Base-by-base conservation (phyloP, 2,888 invertebrate genomes). In the Eupsilia transversa region DNA sequence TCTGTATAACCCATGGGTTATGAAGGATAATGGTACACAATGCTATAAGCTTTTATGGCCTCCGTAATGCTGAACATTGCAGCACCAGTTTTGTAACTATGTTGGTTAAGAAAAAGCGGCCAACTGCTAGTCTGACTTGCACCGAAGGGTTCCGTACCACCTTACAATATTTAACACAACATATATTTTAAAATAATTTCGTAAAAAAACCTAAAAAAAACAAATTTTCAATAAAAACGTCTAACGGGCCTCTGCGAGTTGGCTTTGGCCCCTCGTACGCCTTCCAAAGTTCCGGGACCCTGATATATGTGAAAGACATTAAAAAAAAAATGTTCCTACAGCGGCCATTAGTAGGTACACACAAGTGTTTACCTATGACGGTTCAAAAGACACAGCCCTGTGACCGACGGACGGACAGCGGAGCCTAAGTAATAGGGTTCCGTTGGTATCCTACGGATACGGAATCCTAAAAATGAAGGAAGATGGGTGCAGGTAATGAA, bases 1-100 rank as follows among this genome's bases (percentile, higher is more conserved):
- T 92, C 90, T 77, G 88, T 93, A 92, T 92, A 93, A 90, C 87
- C 89, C 89, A 86, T 87, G 87, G 88, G 92, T 93, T 92, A 93
- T 94, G 94, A 94, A 92, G 93, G 90, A 94, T 95, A 95, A 95
- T 95, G 94, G 93, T 91, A 91, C 89, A 86, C 86, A 85, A 85
- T 79, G 89, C 91, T 88, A 93, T 94, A 93, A 94, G 87, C 86
- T 93, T 94, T 95, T 94, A 95, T 93, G 91, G 90, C 72, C 85
- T 78, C 71, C 79, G 88, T 89, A 90, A 89, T 89, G 83, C 79
- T 72, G 76, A 74, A 82, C 86, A 87, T 82, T 84, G 72, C 79
- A 75, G 57, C 78, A 41, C 38, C 74, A 74, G 57, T 74, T 93
- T 93, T 74, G 90, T 91, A 92, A 93, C 93, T 93, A 92, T 94